phyloP scores from a whole-genome alignment of 2,888 invertebrate genomes.

The Drosophila hamatofila region DNA sequence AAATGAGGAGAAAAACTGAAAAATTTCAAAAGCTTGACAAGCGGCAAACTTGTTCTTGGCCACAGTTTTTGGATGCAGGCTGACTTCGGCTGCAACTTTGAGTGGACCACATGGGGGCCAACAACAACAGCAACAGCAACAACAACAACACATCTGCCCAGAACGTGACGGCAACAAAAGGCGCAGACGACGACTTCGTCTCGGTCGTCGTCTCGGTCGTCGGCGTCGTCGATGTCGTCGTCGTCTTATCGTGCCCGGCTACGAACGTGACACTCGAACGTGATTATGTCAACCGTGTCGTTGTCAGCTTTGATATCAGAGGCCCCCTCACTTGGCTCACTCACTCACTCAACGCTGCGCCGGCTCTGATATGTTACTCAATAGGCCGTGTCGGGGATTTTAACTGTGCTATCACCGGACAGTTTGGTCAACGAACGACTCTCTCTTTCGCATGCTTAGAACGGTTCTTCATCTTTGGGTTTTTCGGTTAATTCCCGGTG shows the following conservation, averaged over 20 bases:
- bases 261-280: slow-evolving; percentile 80
- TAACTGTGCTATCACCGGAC: slow-evolving; percentile 58
- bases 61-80: slow-evolving; percentile 8
- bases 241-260: slow-evolving; percentile 54
- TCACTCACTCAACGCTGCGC: background rate
- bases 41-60: slow-evolving; percentile 66
- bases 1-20: slow-evolving; percentile 19
- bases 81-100: slow-evolving; percentile 8
- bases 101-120: slow-evolving; percentile 52
- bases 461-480: slow-evolving; percentile 27
- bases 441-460: slow-evolving; percentile 42
- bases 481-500: slow-evolving; percentile 56
- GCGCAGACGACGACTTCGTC: slow-evolving; percentile 35
- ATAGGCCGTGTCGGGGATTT: slow-evolving; percentile 70
- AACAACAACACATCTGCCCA: slow-evolving; percentile 30
- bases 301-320: slow-evolving; percentile 51
- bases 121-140: background rate
- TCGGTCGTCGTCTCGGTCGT: slow-evolving; percentile 36
- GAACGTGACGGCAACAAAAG: slow-evolving; percentile 78
- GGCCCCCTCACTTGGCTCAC: background rate
- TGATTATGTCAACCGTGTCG: slow-evolving; percentile 78
- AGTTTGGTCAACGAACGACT: slow-evolving; percentile 18
- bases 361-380: slow-evolving; percentile 67
- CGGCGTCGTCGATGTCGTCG: slow-evolving; percentile 28
- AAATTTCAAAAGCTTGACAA: slow-evolving; percentile 38